A percentile compares a stretch with the other conserved stretches of the same genome.
phyloP scores from a whole-genome alignment of 1,140 invertebrate species.

The Apis laboriosa region DNA sequence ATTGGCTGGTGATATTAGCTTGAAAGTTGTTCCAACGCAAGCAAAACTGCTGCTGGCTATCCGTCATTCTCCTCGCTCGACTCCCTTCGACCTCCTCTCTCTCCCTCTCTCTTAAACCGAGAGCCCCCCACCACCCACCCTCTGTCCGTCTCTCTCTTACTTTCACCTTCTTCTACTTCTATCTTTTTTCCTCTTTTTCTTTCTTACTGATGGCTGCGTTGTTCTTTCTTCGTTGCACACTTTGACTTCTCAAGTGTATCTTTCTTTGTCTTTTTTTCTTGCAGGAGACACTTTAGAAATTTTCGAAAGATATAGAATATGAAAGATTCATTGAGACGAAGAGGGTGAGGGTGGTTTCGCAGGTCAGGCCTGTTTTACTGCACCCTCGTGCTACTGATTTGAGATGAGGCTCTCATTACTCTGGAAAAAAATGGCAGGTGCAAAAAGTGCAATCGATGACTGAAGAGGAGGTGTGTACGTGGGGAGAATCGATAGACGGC shows the following conservation, averaged over 20 bases:
- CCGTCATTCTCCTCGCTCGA: slow-evolving; percentile 79
- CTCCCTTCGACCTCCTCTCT: slow-evolving; percentile 67
- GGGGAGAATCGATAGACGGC: slow-evolving; percentile 82
- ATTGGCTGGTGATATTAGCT: slow-evolving; percentile 91
- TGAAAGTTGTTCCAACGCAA: slow-evolving; percentile 96
- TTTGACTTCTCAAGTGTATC: slow-evolving; percentile 33
- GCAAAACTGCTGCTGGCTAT: slow-evolving; percentile 90
- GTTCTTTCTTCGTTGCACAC: slow-evolving; percentile 43
- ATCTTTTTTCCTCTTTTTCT: slow-evolving; percentile 43
- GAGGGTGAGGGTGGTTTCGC: slow-evolving; percentile 49
- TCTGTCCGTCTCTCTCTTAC: slow-evolving; percentile 48
- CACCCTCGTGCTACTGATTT: slow-evolving; percentile 70
- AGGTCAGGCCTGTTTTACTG: slow-evolving; percentile 51
- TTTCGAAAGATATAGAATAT: slow-evolving; percentile 42
- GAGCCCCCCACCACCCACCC: slow-evolving; percentile 55
- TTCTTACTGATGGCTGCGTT: slow-evolving; percentile 43
- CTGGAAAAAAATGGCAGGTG: slow-evolving; percentile 80
- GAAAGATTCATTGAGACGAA: slow-evolving; percentile 52
- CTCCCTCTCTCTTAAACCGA: slow-evolving; percentile 39
- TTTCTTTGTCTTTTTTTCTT: slow-evolving; percentile 39
- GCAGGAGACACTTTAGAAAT: slow-evolving; percentile 43
- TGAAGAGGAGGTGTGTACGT: slow-evolving; percentile 82
- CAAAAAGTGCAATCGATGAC: slow-evolving; percentile 82
- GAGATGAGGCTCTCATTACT: slow-evolving; percentile 80
- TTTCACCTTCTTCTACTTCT: slow-evolving; percentile 59